These are phyloP conservation scores for Drosophila paranaensis DNA, from an alignment of 2,888 invertebrate species.

Conservation along the genomic window DNA sequence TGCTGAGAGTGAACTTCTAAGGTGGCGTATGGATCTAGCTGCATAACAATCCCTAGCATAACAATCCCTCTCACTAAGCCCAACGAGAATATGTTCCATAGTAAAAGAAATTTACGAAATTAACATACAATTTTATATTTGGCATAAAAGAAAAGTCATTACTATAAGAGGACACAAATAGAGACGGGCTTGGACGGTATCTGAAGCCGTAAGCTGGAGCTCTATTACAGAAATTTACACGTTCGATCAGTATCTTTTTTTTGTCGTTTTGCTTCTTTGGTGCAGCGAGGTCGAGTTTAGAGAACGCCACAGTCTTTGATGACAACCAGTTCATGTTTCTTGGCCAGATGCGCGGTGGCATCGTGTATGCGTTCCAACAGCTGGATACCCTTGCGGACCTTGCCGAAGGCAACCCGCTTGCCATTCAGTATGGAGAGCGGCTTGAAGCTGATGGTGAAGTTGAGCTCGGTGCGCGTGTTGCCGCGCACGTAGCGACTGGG, in stretches of 20 bases:
- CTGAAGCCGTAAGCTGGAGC: not conserved
- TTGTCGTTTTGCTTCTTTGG: not conserved
- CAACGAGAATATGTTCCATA: too few species aligned
- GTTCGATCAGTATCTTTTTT: not conserved
- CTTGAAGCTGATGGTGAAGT: slow-evolving; percentile 82
- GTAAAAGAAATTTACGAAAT: too few species aligned
- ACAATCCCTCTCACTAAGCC: too few species aligned
- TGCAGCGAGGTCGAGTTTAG: not conserved
- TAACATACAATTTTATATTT: slow-evolving; percentile 37
- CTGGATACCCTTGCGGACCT: slow-evolving; percentile 76
- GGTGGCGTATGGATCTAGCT: too few species aligned
- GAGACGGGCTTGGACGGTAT: not conserved
- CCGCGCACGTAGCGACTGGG: slow-evolving; percentile 81
- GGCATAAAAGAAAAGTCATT: slow-evolving; percentile 12
- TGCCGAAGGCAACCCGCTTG: slow-evolving; percentile 82
- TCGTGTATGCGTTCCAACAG: slow-evolving; percentile 74
- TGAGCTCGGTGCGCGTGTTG: slow-evolving; percentile 62
- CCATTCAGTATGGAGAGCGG: slow-evolving; percentile 82
- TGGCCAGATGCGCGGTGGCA: slow-evolving; percentile 64
- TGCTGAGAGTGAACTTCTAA: too few species aligned
- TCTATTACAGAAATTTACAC: slow-evolving; percentile 19
- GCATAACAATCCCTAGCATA: too few species aligned
- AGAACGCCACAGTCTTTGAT: slow-evolving; percentile 77
- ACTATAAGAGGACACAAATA: slow-evolving; percentile 5
- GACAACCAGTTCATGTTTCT: slow-evolving; percentile 65